Base-by-base conservation (phyloP, 1,140 invertebrate genomes). In the Stegodyphus mimosarum region DNA sequence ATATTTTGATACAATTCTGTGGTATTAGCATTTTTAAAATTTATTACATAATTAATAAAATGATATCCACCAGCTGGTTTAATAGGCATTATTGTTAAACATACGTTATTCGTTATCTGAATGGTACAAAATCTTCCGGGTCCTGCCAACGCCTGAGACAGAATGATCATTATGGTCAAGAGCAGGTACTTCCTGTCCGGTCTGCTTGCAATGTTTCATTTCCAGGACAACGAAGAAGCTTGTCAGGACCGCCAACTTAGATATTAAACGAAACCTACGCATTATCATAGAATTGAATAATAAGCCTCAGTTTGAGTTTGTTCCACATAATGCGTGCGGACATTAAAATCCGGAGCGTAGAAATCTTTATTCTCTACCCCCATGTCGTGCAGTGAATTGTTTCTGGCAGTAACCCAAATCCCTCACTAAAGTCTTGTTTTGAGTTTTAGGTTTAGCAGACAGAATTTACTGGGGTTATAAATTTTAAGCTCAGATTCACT, bases 241-340 rank as follows among this genome's bases (percentile, higher is more conserved):
- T 33, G 48, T 11, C 15, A 70, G 11, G 33, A 15, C 13, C 17
- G 66, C 52, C 70, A 15, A 33, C 33, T 49, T 33, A 55, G 51
- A 5, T 49, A 50, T 55, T 79, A 70, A 79, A 55, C 52, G 77
- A 79, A 79, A 51, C 33, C 66, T 55, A 70, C 77, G 67, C 51
- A 79, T 79, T 79, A 79, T 53, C 64, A 79, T 48, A 48, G 77
- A 79, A 79, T 53, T 70, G 77, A 55, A 79, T 79, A 70, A 79
- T 79, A 70, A 55, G 66, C 64, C 7, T 13, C 67, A 49, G n/a
- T 79, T 70, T 52, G 11, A 66, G 52, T 13, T 15, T 10, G 67
- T 17, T 50, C 10, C 13, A 33, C 15, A 33, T 70, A 70, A 79
- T 79, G 66, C 50, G 67, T 52, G 50, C 66, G 33, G 67, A 11